Base-by-base conservation (phyloP, 2,113 vertebrate genomes). In the Pelodiscus sinensis region DNA sequence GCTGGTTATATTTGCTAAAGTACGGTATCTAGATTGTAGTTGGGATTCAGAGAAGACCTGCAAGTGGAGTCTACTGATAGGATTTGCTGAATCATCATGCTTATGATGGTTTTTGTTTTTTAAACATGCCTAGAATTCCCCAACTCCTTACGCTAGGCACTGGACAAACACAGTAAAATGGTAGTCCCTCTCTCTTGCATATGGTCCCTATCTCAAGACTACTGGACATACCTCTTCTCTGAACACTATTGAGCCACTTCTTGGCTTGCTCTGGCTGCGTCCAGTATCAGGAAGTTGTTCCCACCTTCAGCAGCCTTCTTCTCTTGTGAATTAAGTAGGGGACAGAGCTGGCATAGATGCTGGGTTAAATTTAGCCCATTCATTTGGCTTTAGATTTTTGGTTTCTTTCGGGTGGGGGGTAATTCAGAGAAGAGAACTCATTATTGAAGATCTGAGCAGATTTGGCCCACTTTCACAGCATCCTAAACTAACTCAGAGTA, bases 201-300 rank as follows among this genome's bases (percentile, higher is more conserved):
- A 25, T 6, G 81, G 18, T 3, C 24, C 13, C 21, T 0, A 35
- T 91, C 85, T 82, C 19, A 73, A 44, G 11, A 16, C 88, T 57
- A 78, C 15, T 85, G 9, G 31, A 14, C 18, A 35, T 73, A 16
- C 1, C 7, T n/a, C 86, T 86, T 12, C 2, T 12, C 3, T 77
- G 16, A 4, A 0, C 52, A 5, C 15, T 6, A 14, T 6, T 38
- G 21, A 44, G 3, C 12, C 31, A 35, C 52, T 25, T 78, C 4
- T 13, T 78, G 38, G 14, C 5, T 21, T 54, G 60, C 71, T 77
- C 52, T 68, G 50, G 14, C 9, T 1, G 0, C 52, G 9, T 24
- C 5, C 4, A 80, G 31, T 0, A 0, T 5, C 1, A 86, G 54
- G 2, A 55, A 35, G 1, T 16, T 19, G 15, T 31, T 29, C 3